Base-by-base conservation (phyloP, 2,888 invertebrate species). In the Belgica antarctica region DNA sequence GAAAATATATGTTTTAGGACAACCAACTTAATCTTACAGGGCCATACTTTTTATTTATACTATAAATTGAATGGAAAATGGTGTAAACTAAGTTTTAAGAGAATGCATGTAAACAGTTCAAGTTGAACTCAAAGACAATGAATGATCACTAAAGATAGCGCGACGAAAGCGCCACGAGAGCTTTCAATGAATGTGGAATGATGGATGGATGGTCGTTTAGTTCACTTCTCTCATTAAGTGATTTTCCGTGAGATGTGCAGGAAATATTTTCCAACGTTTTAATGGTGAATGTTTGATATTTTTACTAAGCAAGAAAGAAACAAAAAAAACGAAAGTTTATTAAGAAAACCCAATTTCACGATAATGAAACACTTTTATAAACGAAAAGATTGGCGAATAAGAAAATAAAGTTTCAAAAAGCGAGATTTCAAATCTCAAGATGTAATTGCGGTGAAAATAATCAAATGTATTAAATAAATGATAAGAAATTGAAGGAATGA, bases 1-100 rank as follows among this genome's bases (percentile, higher is more conserved):
- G 59, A 27, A 27, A 27, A 59, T 59, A 59, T 59, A 59, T 59
- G 59, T 59, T 59, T 59, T 59, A 59, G 27, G 59, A 59, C 52
- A 59, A 59, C 27, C 25, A 59, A 59, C 59, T 59, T 59, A 59
- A 59, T 59, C 68, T 68, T 68, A 68, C 68, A 68, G 68, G 68
- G 68, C 68, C 68, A 68, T 68, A 52, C 24, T 34, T 68, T 31
- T 68, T 27, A 27, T 59, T 59, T 59, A 59, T 24, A 59, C 2
- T 27, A 31, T 62, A 25, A 62, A 62, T 10, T 31, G 31, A 34
- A 36, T 28, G 34, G 34, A 62, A 62, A 25, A n/a, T 19, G 19
- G n/a, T n/a, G n/a, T n/a, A n/a, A n/a, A n/a, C n/a, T n/a, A n/a
- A n/a, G n/a, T n/a, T 59, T 59, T 27, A 15, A 27, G 27, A 59